These are phyloP conservation scores for Squalus acanthias DNA, from an alignment of 2,797 vertebrate genomes.

Conservation along the genomic window DNA sequence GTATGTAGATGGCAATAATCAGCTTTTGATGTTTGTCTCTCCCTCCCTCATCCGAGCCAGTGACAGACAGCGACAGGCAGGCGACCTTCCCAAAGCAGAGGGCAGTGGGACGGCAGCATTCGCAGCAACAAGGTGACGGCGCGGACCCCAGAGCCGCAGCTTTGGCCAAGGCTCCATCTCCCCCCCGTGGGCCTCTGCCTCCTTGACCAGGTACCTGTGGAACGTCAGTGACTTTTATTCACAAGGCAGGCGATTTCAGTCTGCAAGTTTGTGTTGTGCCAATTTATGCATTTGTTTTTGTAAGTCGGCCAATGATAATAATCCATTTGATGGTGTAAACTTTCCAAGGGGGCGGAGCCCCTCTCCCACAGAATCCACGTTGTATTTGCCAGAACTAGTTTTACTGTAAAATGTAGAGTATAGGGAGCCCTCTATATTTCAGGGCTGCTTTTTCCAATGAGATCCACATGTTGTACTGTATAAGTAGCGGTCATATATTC, in stretches of 20 bases:
- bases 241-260: too few relatives aligned
- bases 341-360: not conserved
- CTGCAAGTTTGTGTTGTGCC: not conserved
- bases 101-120: too few relatives aligned
- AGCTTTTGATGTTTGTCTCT: too few relatives aligned
- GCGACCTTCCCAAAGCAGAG: too few relatives aligned
- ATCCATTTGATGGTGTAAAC: not conserved
- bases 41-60: too few relatives aligned
- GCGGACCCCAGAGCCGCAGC: too few relatives aligned
- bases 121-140: too few relatives aligned
- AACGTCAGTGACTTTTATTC: not conserved
- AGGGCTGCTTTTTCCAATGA: not conserved
- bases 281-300: not conserved
- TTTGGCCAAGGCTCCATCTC: too few relatives aligned
- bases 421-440: not conserved
- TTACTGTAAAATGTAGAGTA: not conserved
- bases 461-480: not conserved
- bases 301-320: not conserved
- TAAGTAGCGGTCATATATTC: not conserved
- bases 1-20: too few relatives aligned
- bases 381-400: not conserved
- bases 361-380: not conserved
- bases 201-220: not conserved
- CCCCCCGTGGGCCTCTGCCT: not conserved
- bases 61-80: too few relatives aligned